Base-by-base conservation (phyloP, 1,140 invertebrate species). In the Sycophaga agraensis region DNA sequence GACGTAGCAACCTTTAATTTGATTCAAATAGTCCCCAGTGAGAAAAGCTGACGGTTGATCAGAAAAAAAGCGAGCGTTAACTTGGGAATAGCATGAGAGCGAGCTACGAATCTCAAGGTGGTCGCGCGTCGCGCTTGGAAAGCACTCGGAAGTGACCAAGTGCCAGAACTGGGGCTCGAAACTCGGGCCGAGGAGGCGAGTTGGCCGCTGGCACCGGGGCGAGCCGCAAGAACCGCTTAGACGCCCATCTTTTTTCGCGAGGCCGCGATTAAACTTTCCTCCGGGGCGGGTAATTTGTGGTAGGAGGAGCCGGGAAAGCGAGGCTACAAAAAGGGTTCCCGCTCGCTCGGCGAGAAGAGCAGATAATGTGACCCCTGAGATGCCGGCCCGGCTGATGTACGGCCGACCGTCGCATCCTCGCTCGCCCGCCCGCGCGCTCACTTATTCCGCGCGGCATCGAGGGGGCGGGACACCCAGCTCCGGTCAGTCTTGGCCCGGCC, bases 331-430 rank as follows among this genome's bases (percentile, higher is more conserved):
- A 78, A 77, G 76, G 75, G 76, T 78, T 76, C 68, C 31, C n/a
- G 40, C 39, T 50, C 28, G 26, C 31, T 48, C 14, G 67, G 58
- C 59, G 54, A 65, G 65, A 31, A 42, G 62, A 59, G 56, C 59
- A 63, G 68, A 67, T 78, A 78, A 78, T 78, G 71, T 65, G 75
- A 76, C 76, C 76, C 76, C 67, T 75, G 76, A 78, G 76, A 77
- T 76, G 74, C 43, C 16, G 54, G 70, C 54, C 67, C 69, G 72
- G 73, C 74, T 78, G 74, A 78, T 78, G 70, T 78, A 78, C 74
- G 68, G 62, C 16, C 35, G 35, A 21, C 2, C 70, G 72, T 71
- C 73, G 64, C 65, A 71, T 67, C 65, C 65, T 66, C 67, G n/a
- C 53, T 55, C 3, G 17, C 11, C 7, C 9, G 43, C 11, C 21